Conservation (phyloP, 2,888 invertebrate species). For the Stegophylla sp. region DNA sequence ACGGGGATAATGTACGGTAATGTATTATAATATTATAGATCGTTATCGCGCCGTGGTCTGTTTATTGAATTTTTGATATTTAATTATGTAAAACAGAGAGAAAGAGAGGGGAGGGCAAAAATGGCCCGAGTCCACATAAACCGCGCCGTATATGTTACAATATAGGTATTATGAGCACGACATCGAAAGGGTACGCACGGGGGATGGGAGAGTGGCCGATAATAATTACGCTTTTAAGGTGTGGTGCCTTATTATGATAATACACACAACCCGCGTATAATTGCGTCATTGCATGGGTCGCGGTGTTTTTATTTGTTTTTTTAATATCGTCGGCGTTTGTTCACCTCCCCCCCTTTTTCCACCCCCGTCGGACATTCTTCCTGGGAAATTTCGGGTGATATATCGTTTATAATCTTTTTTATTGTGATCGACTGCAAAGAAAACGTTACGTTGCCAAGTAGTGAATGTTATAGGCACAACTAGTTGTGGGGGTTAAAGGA, state of each 20-base stretch:
- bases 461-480: too few species aligned
- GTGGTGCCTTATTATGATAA: not conserved
- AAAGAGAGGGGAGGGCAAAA: not conserved
- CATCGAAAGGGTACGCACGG: not conserved
- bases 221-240: not conserved
- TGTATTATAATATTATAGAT: not conserved
- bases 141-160: too few species aligned
- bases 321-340: too few species aligned
- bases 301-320: not conserved
- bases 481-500: too few species aligned
- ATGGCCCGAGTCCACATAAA: too few species aligned
- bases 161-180: not conserved
- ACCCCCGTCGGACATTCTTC: too few species aligned
- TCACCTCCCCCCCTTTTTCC: too few species aligned
- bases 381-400: too few species aligned
- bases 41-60: not conserved
- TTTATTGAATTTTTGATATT: not conserved
- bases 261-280: not conserved
- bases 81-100: not conserved
- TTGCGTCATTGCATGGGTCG: constrained; percentile 5
- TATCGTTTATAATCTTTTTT: too few species aligned
- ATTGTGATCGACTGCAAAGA: too few species aligned
- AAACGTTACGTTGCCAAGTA: too few species aligned
- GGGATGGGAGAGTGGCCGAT: not conserved
- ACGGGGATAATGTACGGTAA: too few species aligned